Percentiles rank a stretch among this genome's conserved stretches.
phyloP scores from a whole-genome alignment of 2,888 invertebrate genomes.

The Polymixis flavicincta region DNA sequence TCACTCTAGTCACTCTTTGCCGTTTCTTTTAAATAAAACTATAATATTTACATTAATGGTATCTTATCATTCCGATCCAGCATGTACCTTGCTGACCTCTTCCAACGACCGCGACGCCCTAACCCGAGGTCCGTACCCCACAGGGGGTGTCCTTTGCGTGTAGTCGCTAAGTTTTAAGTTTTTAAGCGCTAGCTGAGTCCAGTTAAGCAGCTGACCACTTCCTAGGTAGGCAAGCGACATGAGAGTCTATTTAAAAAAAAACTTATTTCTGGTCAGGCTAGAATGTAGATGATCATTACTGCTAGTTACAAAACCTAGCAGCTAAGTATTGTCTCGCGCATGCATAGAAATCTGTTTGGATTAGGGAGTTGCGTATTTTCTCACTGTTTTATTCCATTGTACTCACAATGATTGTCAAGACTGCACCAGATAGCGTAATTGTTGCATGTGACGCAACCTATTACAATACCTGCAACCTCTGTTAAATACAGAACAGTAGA shows the following conservation, averaged over 20 bases:
- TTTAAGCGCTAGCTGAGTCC: too few species aligned
- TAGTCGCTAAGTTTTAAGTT: too few species aligned
- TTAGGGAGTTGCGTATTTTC: constrained; percentile 56
- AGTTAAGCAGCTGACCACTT: too few species aligned
- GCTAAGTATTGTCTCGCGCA: constrained; percentile 5
- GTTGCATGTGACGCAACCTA: constrained; percentile 51
- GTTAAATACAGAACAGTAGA: constrained; percentile 10
- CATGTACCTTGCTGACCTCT: too few species aligned
- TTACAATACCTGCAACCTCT: constrained; percentile 35
- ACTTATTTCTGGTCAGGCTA: neutral
- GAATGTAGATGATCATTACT: neutral
- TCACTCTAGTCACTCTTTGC: neutral
- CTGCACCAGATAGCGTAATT: constrained; percentile 62
- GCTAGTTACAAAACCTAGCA: constrained; percentile 24
- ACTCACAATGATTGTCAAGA: constrained; percentile 61
- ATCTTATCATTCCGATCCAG: too few species aligned
- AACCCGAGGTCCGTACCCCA: too few species aligned
- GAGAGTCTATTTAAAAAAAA: too few species aligned
- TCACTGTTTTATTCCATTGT: constrained; percentile 63
- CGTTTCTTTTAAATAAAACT: neutral
- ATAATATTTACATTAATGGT: neutral
- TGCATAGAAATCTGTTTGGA: constrained; percentile 37
- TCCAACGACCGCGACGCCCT: too few species aligned
- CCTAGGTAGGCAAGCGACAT: too few species aligned
- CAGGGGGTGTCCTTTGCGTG: too few species aligned